Conservation (phyloP, 2,888 invertebrate genomes). For the Megastigmus dorsalis region DNA sequence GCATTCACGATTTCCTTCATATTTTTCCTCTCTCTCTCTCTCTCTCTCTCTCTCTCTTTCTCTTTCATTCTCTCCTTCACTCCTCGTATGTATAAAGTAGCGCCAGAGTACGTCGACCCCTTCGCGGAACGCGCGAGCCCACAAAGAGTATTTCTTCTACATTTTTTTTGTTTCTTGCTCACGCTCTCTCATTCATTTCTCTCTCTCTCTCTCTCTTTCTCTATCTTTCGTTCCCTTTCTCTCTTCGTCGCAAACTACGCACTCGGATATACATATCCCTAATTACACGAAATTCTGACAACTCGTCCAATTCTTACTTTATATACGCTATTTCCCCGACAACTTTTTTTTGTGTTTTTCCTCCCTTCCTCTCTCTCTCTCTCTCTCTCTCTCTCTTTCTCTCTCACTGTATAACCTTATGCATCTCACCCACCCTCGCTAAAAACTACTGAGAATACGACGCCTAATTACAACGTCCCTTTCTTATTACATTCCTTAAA, state of each 20-base stretch:
- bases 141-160: constrained; percentile 49
- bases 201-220: neutral
- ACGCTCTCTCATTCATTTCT: neutral
- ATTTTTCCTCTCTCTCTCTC: constrained; percentile 11
- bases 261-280: constrained; percentile 39
- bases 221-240: too few relatives aligned
- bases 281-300: constrained; percentile 48
- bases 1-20: constrained; percentile 51
- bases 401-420: neutral
- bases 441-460: constrained; percentile 14
- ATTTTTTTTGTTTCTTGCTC: constrained; percentile 26
- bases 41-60: neutral
- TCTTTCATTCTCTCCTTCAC: neutral
- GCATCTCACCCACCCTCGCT: neutral
- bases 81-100: constrained; percentile 46
- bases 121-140: constrained; percentile 24
- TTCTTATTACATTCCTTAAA: constrained; percentile 31
- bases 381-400: neutral
- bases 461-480: constrained; percentile 40
- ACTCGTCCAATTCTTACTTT: constrained; percentile 35
- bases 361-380: neutral
- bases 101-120: constrained; percentile 48
- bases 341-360: neutral
- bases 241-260: too few relatives aligned
- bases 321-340: neutral